Conservation (phyloP, 1,140 invertebrate genomes). For the Drosophila ogumai region DNA sequence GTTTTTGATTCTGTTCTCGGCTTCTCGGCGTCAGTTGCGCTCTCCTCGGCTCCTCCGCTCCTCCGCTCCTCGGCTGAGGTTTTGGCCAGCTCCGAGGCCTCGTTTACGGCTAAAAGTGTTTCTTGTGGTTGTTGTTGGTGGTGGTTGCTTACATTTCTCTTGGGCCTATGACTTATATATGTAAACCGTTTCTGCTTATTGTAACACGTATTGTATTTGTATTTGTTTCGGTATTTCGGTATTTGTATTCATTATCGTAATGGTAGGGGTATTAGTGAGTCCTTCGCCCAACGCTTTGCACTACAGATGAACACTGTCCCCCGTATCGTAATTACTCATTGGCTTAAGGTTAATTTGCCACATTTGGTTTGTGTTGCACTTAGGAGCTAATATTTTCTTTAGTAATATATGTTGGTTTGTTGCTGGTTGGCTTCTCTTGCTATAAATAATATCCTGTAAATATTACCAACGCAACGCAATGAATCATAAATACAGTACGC, state of each 20-base stretch:
- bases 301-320: constrained; percentile 66
- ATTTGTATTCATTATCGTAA: constrained; percentile 43
- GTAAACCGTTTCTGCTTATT: constrained; percentile 73
- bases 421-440: constrained; percentile 31
- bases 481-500: constrained; percentile 69
- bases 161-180: constrained; percentile 74
- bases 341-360: constrained; percentile 78
- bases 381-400: constrained; percentile 51
- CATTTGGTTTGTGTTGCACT: constrained; percentile 63
- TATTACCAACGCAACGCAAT: constrained; percentile 74
- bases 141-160: constrained; percentile 75
- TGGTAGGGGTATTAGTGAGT: constrained; percentile 34
- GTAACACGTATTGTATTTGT: constrained; percentile 63
- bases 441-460: constrained; percentile 77
- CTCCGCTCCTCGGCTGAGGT: background rate
- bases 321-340: constrained; percentile 43
- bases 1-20: constrained; percentile 47
- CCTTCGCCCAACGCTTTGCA: constrained; percentile 43
- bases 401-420: constrained; percentile 40
- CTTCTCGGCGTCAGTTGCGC: background rate
- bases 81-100: constrained; percentile 17
- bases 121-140: constrained; percentile 55
- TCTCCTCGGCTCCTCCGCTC: background rate
- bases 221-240: constrained; percentile 23
- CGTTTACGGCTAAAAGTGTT: constrained; percentile 47